phyloP scores from a whole-genome alignment of 2,113 vertebrate species.

The Taurulus bubalis region DNA sequence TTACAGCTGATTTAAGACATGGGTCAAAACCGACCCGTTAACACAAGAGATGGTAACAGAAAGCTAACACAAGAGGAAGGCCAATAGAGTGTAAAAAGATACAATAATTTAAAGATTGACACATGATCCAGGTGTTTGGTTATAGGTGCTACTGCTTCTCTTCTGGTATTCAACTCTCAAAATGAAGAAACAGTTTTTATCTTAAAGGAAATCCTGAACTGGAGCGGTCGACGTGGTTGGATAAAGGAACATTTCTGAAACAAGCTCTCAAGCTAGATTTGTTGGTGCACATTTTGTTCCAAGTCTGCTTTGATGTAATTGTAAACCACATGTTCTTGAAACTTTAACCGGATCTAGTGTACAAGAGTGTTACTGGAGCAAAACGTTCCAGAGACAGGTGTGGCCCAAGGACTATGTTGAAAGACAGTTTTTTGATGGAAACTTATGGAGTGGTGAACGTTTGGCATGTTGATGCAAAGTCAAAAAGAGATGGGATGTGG shows the following conservation, averaged over 20 bases:
- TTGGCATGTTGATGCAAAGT: slow-evolving; percentile 1
- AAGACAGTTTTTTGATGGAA: background rate
- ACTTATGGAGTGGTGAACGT: slow-evolving; percentile 13
- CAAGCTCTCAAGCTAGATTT: background rate
- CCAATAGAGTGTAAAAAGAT: too few relatives aligned
- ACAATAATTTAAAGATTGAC: too few relatives aligned
- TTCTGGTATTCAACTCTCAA: background rate
- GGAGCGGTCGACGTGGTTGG: background rate
- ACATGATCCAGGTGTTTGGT: too few relatives aligned
- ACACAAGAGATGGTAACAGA: too few relatives aligned
- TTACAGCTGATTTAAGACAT: too few relatives aligned
- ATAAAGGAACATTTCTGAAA: background rate
- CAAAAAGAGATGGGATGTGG: background rate
- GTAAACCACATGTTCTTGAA: background rate
- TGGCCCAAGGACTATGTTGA: slow-evolving; percentile 1
- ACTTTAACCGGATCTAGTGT: background rate
- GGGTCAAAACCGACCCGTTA: too few relatives aligned
- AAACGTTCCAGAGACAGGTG: slow-evolving; percentile 18
- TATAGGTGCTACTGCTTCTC: background rate
- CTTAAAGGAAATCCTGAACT: background rate
- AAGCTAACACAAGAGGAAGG: too few relatives aligned
- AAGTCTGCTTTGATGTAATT: background rate
- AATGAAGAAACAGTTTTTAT: too few relatives aligned
- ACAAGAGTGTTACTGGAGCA: slow-evolving; percentile 4
- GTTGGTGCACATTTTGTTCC: background rate